Evolutionary conservation across 2,888 invertebrate species (phyloP).

Genomic region (Agapostemon virescens): DNA sequence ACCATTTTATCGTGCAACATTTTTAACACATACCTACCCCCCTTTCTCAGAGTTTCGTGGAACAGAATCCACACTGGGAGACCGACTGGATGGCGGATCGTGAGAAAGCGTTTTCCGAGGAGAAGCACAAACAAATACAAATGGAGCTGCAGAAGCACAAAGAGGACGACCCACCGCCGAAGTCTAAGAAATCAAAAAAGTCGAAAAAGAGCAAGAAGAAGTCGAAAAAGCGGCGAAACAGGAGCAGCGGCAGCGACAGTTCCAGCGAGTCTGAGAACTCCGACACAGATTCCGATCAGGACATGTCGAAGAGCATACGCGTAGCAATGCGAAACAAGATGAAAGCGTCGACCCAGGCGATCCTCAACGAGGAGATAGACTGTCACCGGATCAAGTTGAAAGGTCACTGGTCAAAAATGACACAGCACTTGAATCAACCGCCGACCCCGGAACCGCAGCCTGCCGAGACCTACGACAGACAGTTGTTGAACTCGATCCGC

Average conservation of each 20-base stretch:
- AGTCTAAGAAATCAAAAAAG: conserved; percentile 83
- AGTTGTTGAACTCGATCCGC: conserved; percentile 81
- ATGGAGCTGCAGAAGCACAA: conserved; percentile 82
- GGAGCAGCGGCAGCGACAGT: conserved; percentile 78
- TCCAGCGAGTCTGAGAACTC: conserved; percentile 80
- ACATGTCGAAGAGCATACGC: conserved; percentile 84
- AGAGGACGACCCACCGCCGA: conserved; percentile 82
- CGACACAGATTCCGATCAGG: conserved; percentile 80
- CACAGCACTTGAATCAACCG: conserved; percentile 70
- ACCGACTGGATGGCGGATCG: conserved; percentile 92
- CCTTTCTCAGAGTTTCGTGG: conserved; percentile 86
- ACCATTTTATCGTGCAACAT: not conserved
- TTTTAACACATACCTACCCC: not conserved
- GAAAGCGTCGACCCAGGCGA: conserved; percentile 81
- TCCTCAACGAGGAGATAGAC: conserved; percentile 80
- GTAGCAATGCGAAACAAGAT: conserved; percentile 85
- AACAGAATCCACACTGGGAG: conserved; percentile 93
- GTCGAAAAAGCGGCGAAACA: conserved; percentile 81
- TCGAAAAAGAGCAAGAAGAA: conserved; percentile 82
- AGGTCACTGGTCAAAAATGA: conserved; percentile 80
- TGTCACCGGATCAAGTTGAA: conserved; percentile 79
- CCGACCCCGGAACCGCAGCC: conserved; percentile 64
- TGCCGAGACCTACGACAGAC: conserved; percentile 80
- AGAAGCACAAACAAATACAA: conserved; percentile 79
- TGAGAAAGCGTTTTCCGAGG: conserved; percentile 84